Percentiles rank a stretch among this genome's conserved stretches.
Evolutionary conservation across 2,888 invertebrate species (phyloP).

Genomic region (Anthophora plumipes): DNA sequence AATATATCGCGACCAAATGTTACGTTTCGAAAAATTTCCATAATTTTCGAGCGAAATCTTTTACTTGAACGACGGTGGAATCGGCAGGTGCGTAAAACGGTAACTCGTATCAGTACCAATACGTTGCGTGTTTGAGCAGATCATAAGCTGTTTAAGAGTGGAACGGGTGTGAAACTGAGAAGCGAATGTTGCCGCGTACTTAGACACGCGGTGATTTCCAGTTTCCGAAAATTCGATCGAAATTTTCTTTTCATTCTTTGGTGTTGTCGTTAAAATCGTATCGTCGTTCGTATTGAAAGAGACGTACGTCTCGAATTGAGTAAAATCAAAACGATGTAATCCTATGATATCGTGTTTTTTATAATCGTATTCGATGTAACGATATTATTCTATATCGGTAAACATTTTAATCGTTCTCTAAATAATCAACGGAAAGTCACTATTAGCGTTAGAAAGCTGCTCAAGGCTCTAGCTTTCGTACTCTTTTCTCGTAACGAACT

Average conservation of each 20-base stretch:
- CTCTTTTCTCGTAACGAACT: constrained; percentile 27
- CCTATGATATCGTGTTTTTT: constrained; percentile 42
- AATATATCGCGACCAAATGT: not conserved
- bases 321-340: constrained; percentile 43
- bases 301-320: not conserved
- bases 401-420: constrained; percentile 43
- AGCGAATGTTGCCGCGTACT: not conserved
- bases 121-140: not conserved
- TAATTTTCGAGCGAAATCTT: not conserved
- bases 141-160: not conserved
- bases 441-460: constrained; percentile 8
- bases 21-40: not conserved
- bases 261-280: not conserved
- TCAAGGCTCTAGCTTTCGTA: constrained; percentile 36
- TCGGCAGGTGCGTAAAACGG: not conserved
- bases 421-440: constrained; percentile 31
- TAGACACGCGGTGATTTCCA: not conserved
- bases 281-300: constrained; percentile 5
- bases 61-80: not conserved
- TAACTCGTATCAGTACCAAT: not conserved
- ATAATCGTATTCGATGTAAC: constrained; percentile 50
- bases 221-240: not conserved
- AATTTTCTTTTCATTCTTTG: not conserved
- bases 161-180: not conserved
- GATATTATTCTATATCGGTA: constrained; percentile 47